Evolutionary conservation across 2,888 invertebrate genomes (phyloP).

Genomic region (Timema podura): DNA sequence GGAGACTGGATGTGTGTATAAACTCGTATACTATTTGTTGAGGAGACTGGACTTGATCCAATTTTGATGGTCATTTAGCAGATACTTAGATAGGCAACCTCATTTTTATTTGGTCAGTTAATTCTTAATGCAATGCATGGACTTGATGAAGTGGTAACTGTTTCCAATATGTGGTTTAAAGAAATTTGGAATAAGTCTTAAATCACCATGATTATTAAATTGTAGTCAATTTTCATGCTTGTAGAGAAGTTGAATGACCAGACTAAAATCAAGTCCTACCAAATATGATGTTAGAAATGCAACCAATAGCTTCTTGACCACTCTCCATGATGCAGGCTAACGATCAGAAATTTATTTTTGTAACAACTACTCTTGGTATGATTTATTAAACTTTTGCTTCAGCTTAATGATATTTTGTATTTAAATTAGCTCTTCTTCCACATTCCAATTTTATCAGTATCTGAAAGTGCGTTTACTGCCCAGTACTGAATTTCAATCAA

Average conservation of each 20-base stretch:
- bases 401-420: slow-evolving; percentile 13
- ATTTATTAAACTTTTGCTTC: slow-evolving; percentile 13
- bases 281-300: slow-evolving; percentile 17
- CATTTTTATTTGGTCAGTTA: too few species aligned
- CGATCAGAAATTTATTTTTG: slow-evolving; percentile 11
- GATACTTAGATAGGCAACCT: too few species aligned
- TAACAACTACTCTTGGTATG: slow-evolving; percentile 12
- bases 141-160: neutral
- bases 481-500: neutral
- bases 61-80: too few species aligned
- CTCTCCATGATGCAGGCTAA: slow-evolving; percentile 18
- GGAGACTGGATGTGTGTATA: too few species aligned
- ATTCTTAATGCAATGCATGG: neutral
- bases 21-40: too few species aligned
- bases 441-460: neutral
- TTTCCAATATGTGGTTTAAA: neutral
- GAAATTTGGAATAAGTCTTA: neutral
- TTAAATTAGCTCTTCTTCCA: neutral
- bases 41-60: too few species aligned
- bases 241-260: neutral
- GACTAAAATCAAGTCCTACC: slow-evolving; percentile 16
- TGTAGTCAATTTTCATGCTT: neutral
- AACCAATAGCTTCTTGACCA: slow-evolving; percentile 13
- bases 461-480: too few species aligned
- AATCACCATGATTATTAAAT: neutral